Evolutionary conservation across 2,113 vertebrate genomes (phyloP).

Genomic region (Xerus inauris): DNA sequence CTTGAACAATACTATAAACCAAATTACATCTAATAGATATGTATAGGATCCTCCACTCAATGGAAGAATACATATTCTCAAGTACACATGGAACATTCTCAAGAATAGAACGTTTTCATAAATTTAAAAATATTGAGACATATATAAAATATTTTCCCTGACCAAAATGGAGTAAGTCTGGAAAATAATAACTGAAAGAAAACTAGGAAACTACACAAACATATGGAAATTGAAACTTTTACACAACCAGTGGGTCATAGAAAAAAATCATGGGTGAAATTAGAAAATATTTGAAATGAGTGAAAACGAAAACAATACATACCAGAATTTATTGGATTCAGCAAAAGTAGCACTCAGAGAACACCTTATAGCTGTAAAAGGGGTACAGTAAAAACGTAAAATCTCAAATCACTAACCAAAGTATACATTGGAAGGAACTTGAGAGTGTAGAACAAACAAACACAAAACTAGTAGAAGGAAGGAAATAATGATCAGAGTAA

Average conservation of each 20-base stretch:
- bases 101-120: neutral
- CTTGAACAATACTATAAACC: neutral
- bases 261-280: neutral
- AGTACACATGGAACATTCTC: neutral
- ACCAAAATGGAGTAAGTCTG: neutral
- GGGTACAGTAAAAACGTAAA: neutral
- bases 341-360: neutral
- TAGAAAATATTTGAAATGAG: neutral
- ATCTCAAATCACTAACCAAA: neutral
- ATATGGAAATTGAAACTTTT: neutral
- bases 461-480: neutral
- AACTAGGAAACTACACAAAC: neutral
- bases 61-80: neutral
- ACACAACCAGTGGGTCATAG: neutral
- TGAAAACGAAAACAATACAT: neutral
- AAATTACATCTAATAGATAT: neutral
- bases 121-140: neutral
- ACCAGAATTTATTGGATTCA: neutral
- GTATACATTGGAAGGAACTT: neutral
- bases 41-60: neutral
- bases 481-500: neutral
- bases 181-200: neutral
- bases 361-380: neutral
- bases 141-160: neutral
- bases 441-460: neutral